These are phyloP conservation scores for Scolopax bukidnonensis DNA, from an alignment of 2,797 vertebrate species.

Conservation along the genomic window DNA sequence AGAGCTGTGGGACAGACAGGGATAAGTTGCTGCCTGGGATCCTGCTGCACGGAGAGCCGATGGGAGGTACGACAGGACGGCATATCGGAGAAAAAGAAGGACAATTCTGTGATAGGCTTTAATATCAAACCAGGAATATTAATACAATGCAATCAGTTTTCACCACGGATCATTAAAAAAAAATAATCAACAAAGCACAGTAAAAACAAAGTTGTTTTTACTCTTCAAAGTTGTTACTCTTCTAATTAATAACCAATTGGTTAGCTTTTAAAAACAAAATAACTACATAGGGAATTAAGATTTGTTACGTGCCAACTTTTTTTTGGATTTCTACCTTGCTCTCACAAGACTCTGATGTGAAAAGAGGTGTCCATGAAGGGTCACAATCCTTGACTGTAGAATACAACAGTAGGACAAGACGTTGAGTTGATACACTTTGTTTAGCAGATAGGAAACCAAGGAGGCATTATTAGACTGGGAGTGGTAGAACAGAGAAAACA, in stretches of 20 bases:
- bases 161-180: background rate
- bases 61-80: accelerated
- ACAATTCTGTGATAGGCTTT: background rate
- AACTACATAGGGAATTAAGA: background rate
- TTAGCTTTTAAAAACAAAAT: background rate
- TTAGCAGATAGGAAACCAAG: background rate
- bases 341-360: background rate
- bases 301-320: background rate
- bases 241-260: background rate
- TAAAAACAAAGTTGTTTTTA: background rate
- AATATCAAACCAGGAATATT: background rate
- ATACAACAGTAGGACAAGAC: background rate
- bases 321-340: background rate
- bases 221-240: background rate
- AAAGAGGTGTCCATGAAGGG: background rate
- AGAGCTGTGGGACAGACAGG: accelerated
- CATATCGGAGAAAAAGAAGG: background rate
- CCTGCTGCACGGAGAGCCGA: too few relatives aligned
- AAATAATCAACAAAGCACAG: background rate
- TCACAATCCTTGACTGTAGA: background rate
- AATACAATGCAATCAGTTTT: background rate
- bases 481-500: background rate
- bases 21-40: background rate
- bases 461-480: background rate
- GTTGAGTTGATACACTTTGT: background rate